Percentiles rank a stretch among this genome's conserved stretches.
Conservation (phyloP, 1,140 invertebrate species). For the Drosophila ananassae region DNA sequence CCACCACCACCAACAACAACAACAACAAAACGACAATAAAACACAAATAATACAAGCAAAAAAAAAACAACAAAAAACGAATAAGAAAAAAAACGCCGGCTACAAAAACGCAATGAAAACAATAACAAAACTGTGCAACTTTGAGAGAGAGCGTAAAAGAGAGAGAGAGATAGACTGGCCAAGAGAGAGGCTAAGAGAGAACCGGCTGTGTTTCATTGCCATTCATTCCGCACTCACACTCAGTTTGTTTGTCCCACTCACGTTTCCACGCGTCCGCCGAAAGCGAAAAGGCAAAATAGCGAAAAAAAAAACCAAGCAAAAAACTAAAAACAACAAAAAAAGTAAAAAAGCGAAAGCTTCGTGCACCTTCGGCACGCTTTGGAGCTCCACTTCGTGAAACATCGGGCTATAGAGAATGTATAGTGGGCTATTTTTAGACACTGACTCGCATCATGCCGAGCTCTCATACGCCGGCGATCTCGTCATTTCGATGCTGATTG, state of each 20-base stretch:
- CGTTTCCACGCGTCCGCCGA: slow-evolving; percentile 55
- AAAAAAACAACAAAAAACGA: slow-evolving; percentile 9
- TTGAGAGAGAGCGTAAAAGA: not conserved
- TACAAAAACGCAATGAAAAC: slow-evolving; percentile 45
- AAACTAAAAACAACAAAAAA: slow-evolving; percentile 2
- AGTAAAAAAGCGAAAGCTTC: slow-evolving; percentile 55
- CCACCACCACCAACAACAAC: not conserved
- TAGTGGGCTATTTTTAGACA: slow-evolving; percentile 73
- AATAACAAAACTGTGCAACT: slow-evolving; percentile 58
- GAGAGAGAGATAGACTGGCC: not conserved
- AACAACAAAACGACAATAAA: not conserved
- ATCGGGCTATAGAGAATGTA: slow-evolving; percentile 66
- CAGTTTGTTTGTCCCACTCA: slow-evolving; percentile 71
- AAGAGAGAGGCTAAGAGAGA: slow-evolving; percentile 4
- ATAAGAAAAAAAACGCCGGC: slow-evolving; percentile 45
- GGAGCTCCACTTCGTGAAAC: slow-evolving; percentile 14
- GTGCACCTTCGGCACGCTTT: slow-evolving; percentile 25
- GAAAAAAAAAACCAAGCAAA: not conserved
- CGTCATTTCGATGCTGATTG: slow-evolving; percentile 70
- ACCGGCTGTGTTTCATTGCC: slow-evolving; percentile 58
- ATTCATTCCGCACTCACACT: slow-evolving; percentile 46
- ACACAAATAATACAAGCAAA: not conserved
- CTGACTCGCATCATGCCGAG: slow-evolving; percentile 63
- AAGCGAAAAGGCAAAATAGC: not conserved
- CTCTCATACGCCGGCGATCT: slow-evolving; percentile 62